Percentiles rank a stretch among this genome's conserved stretches.
Evolutionary conservation across 2,113 vertebrate genomes (phyloP).

Genomic region (Semnornis frantzii): DNA sequence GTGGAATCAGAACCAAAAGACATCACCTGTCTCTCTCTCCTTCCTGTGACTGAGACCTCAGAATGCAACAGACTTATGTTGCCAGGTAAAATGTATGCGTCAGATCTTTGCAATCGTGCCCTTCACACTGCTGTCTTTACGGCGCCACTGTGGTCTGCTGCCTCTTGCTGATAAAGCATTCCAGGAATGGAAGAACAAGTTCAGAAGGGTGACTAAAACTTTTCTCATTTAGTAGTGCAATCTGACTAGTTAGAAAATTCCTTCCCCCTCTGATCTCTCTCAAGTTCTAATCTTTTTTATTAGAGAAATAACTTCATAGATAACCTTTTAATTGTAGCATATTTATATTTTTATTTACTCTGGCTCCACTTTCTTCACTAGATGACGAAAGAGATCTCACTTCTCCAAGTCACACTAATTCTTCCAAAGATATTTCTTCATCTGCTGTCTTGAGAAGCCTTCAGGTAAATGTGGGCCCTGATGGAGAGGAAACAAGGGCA

Average conservation of each 20-base stretch:
- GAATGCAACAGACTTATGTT: slow-evolving; percentile 90
- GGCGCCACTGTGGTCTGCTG: background rate
- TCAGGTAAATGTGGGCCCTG: slow-evolving; percentile 81
- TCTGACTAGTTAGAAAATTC: background rate
- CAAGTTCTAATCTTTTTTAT: background rate
- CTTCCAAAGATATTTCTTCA: slow-evolving; percentile 79
- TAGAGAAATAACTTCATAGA: background rate
- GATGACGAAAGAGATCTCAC: slow-evolving; percentile 75
- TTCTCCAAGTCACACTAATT: slow-evolving; percentile 71
- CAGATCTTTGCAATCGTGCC: background rate
- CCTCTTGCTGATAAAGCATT: background rate
- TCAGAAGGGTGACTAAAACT: background rate
- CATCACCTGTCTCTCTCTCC: slow-evolving; percentile 87
- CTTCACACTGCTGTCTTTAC: background rate
- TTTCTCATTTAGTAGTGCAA: background rate
- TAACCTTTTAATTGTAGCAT: background rate
- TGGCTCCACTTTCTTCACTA: slow-evolving; percentile 50
- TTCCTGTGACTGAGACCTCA: slow-evolving; percentile 85
- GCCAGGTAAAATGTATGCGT: slow-evolving; percentile 81
- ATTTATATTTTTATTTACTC: background rate
- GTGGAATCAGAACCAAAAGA: slow-evolving; percentile 90
- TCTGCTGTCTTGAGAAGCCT: slow-evolving; percentile 83
- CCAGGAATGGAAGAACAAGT: background rate
- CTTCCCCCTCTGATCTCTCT: background rate
- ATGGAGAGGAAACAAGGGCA: slow-evolving; percentile 82